Evolutionary conservation across 1,140 invertebrate genomes (phyloP).

Genomic region (Neotoxoptera formosana): DNA sequence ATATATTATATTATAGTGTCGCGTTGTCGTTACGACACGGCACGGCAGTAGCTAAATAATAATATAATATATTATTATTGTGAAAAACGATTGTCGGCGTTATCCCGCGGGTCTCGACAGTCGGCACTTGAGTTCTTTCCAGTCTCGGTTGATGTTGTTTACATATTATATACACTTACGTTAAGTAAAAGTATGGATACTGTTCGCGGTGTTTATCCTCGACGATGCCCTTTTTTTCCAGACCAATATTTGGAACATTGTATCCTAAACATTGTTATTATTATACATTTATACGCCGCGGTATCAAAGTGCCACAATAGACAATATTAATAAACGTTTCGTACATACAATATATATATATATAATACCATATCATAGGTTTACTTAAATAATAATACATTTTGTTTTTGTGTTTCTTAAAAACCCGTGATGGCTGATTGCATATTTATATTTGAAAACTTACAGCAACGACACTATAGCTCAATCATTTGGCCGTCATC

Average conservation of each 20-base stretch:
- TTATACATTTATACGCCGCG: too few relatives aligned
- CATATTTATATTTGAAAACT: background rate
- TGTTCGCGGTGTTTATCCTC: too few relatives aligned
- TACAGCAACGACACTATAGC: background rate
- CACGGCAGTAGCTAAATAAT: background rate
- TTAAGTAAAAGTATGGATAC: too few relatives aligned
- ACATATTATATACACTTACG: background rate
- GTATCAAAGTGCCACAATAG: too few relatives aligned
- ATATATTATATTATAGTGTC: background rate
- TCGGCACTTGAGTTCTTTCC: background rate
- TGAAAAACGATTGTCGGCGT: background rate
- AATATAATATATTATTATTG: too few relatives aligned
- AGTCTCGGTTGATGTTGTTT: background rate
- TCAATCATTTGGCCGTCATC: background rate
- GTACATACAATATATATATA: too few relatives aligned
- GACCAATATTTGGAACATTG: background rate
- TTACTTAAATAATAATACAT: background rate
- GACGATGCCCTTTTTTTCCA: background rate
- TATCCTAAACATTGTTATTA: too few relatives aligned
- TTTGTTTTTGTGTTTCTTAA: background rate
- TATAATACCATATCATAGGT: too few relatives aligned
- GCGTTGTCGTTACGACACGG: background rate
- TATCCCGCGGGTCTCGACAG: background rate
- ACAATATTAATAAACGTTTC: too few relatives aligned
- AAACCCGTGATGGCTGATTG: background rate